These are phyloP conservation scores for Triplophysa yarkandensis DNA, from an alignment of 2,797 vertebrate genomes.

Conservation along the genomic window DNA sequence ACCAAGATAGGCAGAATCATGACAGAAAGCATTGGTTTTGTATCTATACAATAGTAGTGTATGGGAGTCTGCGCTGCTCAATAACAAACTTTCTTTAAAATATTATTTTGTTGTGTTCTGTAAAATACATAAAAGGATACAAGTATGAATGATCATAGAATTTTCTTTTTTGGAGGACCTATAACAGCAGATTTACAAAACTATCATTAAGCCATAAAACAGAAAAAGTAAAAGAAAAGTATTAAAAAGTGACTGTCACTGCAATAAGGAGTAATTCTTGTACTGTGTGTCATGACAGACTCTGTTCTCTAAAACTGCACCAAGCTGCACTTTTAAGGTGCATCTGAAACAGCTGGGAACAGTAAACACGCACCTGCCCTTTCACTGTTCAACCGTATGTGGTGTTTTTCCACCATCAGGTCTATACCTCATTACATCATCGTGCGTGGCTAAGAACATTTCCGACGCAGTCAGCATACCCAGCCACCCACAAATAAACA, in stretches of 20 bases:
- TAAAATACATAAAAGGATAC: too few relatives aligned
- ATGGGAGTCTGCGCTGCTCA: too few relatives aligned
- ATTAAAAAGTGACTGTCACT: neutral
- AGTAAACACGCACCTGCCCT: slow-evolving; percentile 45
- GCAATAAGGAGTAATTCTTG: neutral
- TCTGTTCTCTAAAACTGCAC: slow-evolving; percentile 11
- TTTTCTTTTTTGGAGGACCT: too few relatives aligned
- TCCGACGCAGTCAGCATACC: slow-evolving; percentile 28
- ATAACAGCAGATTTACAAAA: too few relatives aligned
- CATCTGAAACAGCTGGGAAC: slow-evolving; percentile 3
- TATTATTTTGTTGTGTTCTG: too few relatives aligned
- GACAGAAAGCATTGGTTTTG: too few relatives aligned
- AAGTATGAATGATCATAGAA: too few relatives aligned
- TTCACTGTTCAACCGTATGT: slow-evolving; percentile 43
- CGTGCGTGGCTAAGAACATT: slow-evolving; percentile 17
- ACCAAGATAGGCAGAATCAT: too few relatives aligned
- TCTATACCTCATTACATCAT: slow-evolving; percentile 42
- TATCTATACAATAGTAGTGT: too few relatives aligned
- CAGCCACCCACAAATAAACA: slow-evolving; percentile 32
- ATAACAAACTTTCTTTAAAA: too few relatives aligned
- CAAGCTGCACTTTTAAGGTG: slow-evolving; percentile 16
- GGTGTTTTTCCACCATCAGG: slow-evolving; percentile 24
- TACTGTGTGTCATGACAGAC: neutral
- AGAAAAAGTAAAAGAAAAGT: neutral
- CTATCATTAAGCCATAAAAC: neutral